phyloP scores from a whole-genome alignment of 2,797 vertebrate species.

The Heteromormyrus szaboi region DNA sequence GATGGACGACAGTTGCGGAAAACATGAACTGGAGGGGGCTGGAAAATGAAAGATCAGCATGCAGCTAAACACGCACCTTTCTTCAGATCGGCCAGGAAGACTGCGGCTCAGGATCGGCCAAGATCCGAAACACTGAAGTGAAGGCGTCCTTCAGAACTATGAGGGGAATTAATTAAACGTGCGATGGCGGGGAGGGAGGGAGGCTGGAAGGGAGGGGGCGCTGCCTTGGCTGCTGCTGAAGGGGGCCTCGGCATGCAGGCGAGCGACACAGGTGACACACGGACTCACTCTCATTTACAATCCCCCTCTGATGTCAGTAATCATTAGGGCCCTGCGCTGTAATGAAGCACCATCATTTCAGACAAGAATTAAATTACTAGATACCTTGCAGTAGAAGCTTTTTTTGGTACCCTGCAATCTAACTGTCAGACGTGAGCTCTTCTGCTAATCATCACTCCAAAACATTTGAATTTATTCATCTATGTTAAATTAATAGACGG shows the following conservation, averaged over 20 bases:
- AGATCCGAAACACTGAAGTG: constrained; percentile 3
- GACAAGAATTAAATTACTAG: constrained; percentile 97
- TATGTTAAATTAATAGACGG: constrained; percentile 96
- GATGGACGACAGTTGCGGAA: not conserved
- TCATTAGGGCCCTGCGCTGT: constrained; percentile 93
- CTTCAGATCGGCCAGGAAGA: not conserved
- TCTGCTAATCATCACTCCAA: constrained; percentile 91
- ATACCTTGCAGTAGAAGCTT: constrained; percentile 83
- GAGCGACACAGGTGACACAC: constrained; percentile 69
- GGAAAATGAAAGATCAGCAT: not conserved
- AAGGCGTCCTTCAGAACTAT: not conserved
- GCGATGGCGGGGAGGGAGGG: not conserved
- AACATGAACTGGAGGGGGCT: not conserved
- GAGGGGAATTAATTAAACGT: constrained; percentile 24
- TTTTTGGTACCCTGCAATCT: constrained; percentile 92
- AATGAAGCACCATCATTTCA: constrained; percentile 99
- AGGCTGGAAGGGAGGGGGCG: constrained; percentile 23
- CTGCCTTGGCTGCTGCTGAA: constrained; percentile 38
- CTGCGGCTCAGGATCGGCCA: not conserved
- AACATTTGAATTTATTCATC: constrained; percentile 98
- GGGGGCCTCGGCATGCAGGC: constrained; percentile 54
- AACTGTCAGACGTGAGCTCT: constrained; percentile 95
- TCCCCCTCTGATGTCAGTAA: constrained; percentile 95
- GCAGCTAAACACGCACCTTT: not conserved
- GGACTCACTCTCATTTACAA: constrained; percentile 87